Conservation (phyloP, 2,797 vertebrate species). For the Hyperoplus lanceolatus region DNA sequence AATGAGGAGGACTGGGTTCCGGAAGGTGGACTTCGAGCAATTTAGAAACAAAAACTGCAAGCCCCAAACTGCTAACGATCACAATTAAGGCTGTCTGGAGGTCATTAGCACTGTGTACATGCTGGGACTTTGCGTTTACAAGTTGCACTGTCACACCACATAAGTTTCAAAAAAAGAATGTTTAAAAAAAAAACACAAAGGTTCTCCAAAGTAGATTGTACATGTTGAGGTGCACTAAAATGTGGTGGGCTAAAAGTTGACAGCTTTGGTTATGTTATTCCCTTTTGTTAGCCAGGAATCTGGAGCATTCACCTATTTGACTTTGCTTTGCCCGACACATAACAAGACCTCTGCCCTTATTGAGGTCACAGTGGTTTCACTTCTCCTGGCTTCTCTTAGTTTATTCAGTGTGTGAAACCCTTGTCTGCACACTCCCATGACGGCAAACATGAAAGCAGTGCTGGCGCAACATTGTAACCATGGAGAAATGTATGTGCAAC, state of each 20-base stretch:
- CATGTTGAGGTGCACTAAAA: slow-evolving; percentile 37
- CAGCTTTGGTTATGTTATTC: slow-evolving; percentile 51
- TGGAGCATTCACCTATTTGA: slow-evolving; percentile 56
- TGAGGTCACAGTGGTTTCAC: slow-evolving; percentile 49
- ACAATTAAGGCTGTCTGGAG: slow-evolving; percentile 73
- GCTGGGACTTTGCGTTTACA: slow-evolving; percentile 66
- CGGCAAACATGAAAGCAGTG: slow-evolving; percentile 43
- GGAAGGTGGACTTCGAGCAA: slow-evolving; percentile 60
- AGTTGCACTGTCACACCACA: slow-evolving; percentile 62
- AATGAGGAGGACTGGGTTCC: slow-evolving; percentile 53
- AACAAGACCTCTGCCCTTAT: slow-evolving; percentile 59
- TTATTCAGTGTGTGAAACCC: slow-evolving; percentile 61
- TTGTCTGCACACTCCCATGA: slow-evolving; percentile 63
- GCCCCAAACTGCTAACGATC: slow-evolving; percentile 60
- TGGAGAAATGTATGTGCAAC: slow-evolving; percentile 4
- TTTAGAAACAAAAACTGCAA: slow-evolving; percentile 60
- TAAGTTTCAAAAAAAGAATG: slow-evolving; percentile 58
- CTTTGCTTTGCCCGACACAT: slow-evolving; percentile 61
- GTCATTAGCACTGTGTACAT: slow-evolving; percentile 71
- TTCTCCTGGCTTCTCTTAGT: slow-evolving; percentile 40
- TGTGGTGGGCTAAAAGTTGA: slow-evolving; percentile 37
- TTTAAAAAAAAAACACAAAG: slow-evolving; percentile 31
- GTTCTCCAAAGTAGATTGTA: slow-evolving; percentile 44
- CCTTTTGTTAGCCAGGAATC: slow-evolving; percentile 71
- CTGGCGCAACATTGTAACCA: slow-evolving; percentile 22